Conservation (phyloP, 2,797 vertebrate species). For the Hemibagrus guttatus region DNA sequence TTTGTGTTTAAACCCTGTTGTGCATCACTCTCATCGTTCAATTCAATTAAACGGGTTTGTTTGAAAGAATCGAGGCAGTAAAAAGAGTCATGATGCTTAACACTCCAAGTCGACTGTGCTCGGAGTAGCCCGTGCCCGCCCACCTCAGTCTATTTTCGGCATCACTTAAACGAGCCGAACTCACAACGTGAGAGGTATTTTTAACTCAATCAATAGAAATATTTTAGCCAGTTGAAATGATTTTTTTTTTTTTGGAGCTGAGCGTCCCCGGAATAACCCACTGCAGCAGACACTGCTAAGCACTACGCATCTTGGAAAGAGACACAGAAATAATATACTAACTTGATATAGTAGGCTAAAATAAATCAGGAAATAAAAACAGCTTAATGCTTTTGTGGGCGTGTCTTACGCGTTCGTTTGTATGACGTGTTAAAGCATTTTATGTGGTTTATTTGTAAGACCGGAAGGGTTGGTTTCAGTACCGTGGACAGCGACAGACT, state of each 20-base stretch:
- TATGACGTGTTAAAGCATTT: background rate
- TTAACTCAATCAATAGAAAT: slow-evolving; percentile 42
- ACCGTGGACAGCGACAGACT: slow-evolving; percentile 27
- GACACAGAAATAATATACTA: background rate
- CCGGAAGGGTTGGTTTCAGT: background rate
- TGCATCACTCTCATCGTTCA: background rate
- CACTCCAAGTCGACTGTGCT: slow-evolving; percentile 22
- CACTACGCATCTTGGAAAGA: background rate
- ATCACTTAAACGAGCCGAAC: slow-evolving; percentile 17
- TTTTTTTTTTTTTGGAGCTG: background rate
- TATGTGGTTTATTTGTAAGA: background rate
- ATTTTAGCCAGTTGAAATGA: slow-evolving; percentile 26
- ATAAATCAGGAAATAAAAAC: background rate
- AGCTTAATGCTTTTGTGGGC: background rate
- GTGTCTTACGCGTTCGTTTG: background rate
- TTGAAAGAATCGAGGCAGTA: slow-evolving; percentile 10
- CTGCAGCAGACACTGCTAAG: slow-evolving; percentile 4
- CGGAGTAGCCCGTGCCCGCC: slow-evolving; percentile 29
- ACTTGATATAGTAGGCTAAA: background rate
- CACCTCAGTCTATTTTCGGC: slow-evolving; percentile 49
- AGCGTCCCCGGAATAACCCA: background rate
- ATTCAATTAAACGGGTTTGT: background rate
- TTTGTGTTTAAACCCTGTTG: too few relatives aligned
- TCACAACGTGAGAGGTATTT: slow-evolving; percentile 25
- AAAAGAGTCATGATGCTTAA: slow-evolving; percentile 13